phyloP scores from a whole-genome alignment of 2,888 invertebrate species.

The Oxyscelio sp. region DNA sequence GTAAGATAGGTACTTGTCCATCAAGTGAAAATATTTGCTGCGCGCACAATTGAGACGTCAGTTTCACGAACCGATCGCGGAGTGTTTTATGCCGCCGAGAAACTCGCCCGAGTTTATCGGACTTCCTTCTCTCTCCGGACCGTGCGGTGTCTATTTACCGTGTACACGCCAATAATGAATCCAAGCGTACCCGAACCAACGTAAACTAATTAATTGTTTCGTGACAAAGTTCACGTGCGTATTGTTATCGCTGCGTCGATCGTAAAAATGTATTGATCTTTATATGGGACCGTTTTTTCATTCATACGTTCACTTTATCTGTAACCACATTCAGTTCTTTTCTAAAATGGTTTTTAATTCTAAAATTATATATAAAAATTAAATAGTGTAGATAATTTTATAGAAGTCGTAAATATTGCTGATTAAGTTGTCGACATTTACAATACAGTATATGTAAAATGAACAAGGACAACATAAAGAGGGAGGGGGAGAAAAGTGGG shows the following conservation, averaged over 20 bases:
- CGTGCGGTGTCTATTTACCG: constrained; percentile 28
- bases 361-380: too few species aligned
- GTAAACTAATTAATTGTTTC: constrained; percentile 57
- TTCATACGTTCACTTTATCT: too few species aligned
- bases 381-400: too few species aligned
- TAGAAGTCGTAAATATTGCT: too few species aligned
- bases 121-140: too few species aligned
- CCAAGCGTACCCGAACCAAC: constrained; percentile 1
- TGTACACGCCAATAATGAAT: constrained; percentile 23
- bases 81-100: constrained; percentile 4
- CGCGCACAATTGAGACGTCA: constrained; percentile 55
- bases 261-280: constrained; percentile 27
- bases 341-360: too few species aligned
- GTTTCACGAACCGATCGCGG: constrained; percentile 41
- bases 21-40: constrained; percentile 46
- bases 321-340: too few species aligned
- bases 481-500: too few species aligned
- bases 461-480: too few species aligned
- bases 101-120: constrained; percentile 18
- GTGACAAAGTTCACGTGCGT: constrained; percentile 51
- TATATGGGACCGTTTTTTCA: not conserved
- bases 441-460: too few species aligned
- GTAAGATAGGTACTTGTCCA: constrained; percentile 45
- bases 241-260: constrained; percentile 7
- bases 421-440: too few species aligned